Evolutionary conservation across 2,113 vertebrate species (phyloP).

Genomic region (Pomatorhinus ruficollis): DNA sequence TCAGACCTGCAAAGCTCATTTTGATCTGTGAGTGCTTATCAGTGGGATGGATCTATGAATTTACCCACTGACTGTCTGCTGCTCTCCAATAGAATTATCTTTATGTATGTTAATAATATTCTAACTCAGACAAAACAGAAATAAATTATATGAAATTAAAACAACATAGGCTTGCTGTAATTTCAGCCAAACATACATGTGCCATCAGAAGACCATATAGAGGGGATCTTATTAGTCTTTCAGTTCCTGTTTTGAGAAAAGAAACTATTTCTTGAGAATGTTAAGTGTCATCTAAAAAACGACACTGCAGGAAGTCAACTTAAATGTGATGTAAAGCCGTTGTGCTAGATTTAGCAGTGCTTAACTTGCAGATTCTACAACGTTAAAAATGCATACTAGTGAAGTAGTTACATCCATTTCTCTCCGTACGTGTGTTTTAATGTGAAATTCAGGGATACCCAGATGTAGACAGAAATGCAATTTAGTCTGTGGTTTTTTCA

Average conservation of each 20-base stretch:
- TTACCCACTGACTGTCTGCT: not conserved
- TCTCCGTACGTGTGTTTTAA: not conserved
- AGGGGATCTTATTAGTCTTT: not conserved
- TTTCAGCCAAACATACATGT: not conserved
- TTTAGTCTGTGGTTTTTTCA: not conserved
- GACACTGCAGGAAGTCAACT: not conserved
- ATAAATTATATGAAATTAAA: not conserved
- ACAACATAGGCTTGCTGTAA: not conserved
- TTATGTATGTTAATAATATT: not conserved
- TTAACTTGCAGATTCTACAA: not conserved
- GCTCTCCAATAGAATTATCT: not conserved
- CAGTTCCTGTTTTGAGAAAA: not conserved
- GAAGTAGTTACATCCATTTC: not conserved
- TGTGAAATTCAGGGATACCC: not conserved
- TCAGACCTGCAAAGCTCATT: not conserved
- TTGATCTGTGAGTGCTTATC: not conserved
- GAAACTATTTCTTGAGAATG: not conserved
- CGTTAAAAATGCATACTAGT: not conserved
- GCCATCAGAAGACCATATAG: not conserved
- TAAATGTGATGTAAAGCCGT: not conserved
- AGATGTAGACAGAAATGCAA: not conserved
- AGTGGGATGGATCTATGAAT: not conserved
- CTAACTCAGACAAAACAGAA: not conserved
- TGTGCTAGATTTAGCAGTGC: not conserved
- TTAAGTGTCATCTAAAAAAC: not conserved